Conservation (phyloP, 2,113 vertebrate genomes). For the Dunckerocampus dactyliophorus region DNA sequence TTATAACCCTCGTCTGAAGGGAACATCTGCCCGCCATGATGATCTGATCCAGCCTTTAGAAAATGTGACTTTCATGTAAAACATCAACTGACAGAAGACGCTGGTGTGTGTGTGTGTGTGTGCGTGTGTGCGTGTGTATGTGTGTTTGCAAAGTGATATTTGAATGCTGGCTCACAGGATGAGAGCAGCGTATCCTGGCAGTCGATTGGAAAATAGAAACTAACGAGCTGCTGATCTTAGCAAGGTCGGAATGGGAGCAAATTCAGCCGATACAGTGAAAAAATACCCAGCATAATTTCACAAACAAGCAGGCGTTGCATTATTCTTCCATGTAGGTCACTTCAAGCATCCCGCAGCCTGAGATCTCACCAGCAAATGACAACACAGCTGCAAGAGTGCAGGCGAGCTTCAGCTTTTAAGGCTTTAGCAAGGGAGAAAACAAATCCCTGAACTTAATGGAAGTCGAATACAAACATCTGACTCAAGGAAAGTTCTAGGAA, state of each 20-base stretch:
- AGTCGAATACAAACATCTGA: constrained; percentile 38
- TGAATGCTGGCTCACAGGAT: constrained; percentile 40
- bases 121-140: constrained; percentile 9
- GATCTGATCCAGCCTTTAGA: constrained; percentile 43
- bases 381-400: constrained; percentile 26
- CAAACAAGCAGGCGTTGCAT: constrained; percentile 46
- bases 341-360: constrained; percentile 43
- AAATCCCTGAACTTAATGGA: constrained; percentile 33
- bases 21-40: constrained; percentile 59
- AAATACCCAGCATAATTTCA: constrained; percentile 29
- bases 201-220: constrained; percentile 40
- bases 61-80: not conserved
- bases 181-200: constrained; percentile 46
- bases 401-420: constrained; percentile 12
- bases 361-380: constrained; percentile 43
- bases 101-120: constrained; percentile 6
- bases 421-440: constrained; percentile 26
- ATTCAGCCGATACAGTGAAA: constrained; percentile 49
- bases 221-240: constrained; percentile 68
- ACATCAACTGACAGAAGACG: not conserved
- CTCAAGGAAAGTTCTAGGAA: constrained; percentile 45
- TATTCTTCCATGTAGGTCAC: constrained; percentile 61
- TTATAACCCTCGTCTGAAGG: constrained; percentile 31
- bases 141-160: constrained; percentile 27
- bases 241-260: constrained; percentile 47